Conservation (phyloP, 2,113 vertebrate species). For the Sminthopsis crassicaudata region DNA sequence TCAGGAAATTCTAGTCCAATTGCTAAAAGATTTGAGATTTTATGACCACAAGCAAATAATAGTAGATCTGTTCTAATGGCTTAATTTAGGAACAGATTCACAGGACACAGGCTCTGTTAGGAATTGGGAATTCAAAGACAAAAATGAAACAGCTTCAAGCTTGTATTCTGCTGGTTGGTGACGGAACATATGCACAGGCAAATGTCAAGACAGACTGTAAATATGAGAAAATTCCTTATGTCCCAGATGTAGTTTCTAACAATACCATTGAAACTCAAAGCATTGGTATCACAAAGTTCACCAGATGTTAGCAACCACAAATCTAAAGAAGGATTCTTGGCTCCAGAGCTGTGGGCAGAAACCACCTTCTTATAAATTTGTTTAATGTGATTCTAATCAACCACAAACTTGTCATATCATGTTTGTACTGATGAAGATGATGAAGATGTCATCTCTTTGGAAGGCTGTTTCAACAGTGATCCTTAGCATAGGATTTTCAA, state of each 20-base stretch:
- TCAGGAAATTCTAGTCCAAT: not conserved
- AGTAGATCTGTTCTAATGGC: not conserved
- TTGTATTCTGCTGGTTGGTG: not conserved
- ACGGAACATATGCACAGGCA: not conserved
- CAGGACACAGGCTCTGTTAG: not conserved
- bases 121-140: not conserved
- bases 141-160: not conserved
- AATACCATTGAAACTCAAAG: constrained; percentile 33
- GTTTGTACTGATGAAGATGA: constrained; percentile 66
- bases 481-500: constrained; percentile 66
- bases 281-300: constrained; percentile 42
- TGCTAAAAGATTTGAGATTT: not conserved
- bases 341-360: constrained; percentile 65
- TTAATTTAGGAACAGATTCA: not conserved
- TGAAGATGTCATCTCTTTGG: constrained; percentile 56
- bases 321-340: constrained; percentile 50
- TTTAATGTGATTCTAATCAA: constrained; percentile 68
- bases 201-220: not conserved
- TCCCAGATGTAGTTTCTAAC: constrained; percentile 21
- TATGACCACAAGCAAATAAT: not conserved
- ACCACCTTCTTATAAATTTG: constrained; percentile 57
- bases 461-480: constrained; percentile 55
- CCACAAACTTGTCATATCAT: constrained; percentile 52
- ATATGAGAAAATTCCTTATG: not conserved
- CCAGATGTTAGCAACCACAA: constrained; percentile 54